Percentiles rank a stretch among this genome's conserved stretches.
phyloP scores from a whole-genome alignment of 2,113 vertebrate species.

The Leptosomus discolor region DNA sequence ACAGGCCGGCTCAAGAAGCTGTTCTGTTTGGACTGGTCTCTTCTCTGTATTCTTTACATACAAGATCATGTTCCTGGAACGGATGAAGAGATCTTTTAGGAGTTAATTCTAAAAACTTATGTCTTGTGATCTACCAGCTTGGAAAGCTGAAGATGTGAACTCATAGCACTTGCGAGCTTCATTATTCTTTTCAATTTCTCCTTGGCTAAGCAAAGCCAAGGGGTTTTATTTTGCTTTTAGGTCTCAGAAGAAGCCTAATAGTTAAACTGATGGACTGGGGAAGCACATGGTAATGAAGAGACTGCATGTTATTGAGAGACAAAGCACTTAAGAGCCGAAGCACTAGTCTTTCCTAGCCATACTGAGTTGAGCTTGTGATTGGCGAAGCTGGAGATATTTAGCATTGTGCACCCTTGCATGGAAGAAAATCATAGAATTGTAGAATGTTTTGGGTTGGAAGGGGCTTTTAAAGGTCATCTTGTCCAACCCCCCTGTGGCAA shows the following conservation, averaged over 20 bases:
- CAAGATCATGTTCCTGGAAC: background rate
- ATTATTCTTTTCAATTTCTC: background rate
- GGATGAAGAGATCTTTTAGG: background rate
- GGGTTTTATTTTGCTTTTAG: background rate
- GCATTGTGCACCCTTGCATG: accelerated
- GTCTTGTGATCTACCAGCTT: background rate
- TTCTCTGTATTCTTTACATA: background rate
- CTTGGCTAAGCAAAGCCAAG: background rate
- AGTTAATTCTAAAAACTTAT: background rate
- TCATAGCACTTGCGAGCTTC: background rate
- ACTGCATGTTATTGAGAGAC: background rate
- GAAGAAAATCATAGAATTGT: too few relatives aligned
- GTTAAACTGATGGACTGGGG: background rate
- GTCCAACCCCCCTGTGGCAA: too few relatives aligned
- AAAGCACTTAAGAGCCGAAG: background rate
- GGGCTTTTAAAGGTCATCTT: too few relatives aligned
- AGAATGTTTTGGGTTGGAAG: too few relatives aligned
- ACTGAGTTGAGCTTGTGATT: background rate
- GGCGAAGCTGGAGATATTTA: background rate
- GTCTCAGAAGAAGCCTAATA: background rate
- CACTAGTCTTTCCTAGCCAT: background rate
- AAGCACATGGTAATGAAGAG: background rate
- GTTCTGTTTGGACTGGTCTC: background rate
- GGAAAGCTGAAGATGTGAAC: background rate
- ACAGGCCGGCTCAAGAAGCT: background rate